phyloP scores from a whole-genome alignment of 2,888 invertebrate genomes.

The Pharmacophagus antenor region DNA sequence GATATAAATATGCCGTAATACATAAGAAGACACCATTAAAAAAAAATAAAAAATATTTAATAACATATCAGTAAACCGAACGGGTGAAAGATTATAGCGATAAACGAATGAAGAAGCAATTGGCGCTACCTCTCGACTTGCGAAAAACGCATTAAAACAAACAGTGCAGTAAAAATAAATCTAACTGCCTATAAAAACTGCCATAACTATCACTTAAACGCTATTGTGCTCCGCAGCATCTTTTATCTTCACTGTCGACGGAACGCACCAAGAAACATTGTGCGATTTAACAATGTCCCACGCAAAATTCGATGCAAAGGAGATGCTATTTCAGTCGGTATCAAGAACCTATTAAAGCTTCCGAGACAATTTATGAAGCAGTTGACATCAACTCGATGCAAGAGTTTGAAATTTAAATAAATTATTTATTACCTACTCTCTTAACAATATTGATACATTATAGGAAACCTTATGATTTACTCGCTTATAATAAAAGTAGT shows the following conservation, averaged over 20 bases:
- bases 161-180: constrained; percentile 80
- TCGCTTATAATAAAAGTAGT: not conserved
- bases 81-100: constrained; percentile 44
- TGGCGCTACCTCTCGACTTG: constrained; percentile 67
- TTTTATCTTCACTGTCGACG: constrained; percentile 58
- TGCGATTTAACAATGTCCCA: constrained; percentile 48
- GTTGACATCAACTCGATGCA: constrained; percentile 45
- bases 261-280: constrained; percentile 59
- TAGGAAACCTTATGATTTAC: not conserved
- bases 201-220: constrained; percentile 81
- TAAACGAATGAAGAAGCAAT: constrained; percentile 62
- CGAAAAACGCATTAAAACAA: constrained; percentile 78
- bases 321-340: constrained; percentile 25
- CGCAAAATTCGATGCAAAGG: constrained; percentile 43
- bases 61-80: constrained; percentile 41
- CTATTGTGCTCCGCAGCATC: constrained; percentile 64
- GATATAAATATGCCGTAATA: too few species aligned
- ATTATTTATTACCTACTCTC: constrained; percentile 40
- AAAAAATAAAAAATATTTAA: not conserved
- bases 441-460: not conserved
- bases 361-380: constrained; percentile 50
- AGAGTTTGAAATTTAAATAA: constrained; percentile 45
- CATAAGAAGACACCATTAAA: too few species aligned
- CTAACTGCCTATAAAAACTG: constrained; percentile 80
- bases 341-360: constrained; percentile 34